phyloP scores from a whole-genome alignment of 92 coral and sea anemone species.

The Palythoa heliodiscus region DNA sequence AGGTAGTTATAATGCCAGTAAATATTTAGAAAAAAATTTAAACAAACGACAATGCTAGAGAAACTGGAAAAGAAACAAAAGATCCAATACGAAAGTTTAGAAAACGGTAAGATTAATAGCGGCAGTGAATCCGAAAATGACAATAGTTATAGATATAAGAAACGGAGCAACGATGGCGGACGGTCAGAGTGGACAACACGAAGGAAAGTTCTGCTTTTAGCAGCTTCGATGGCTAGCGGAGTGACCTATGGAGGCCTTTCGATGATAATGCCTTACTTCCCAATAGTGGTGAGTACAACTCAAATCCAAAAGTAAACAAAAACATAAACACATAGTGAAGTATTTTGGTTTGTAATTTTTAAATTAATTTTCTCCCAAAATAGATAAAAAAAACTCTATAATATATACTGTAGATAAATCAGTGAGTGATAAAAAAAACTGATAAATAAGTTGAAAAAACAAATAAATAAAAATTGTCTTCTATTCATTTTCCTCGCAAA shows the following conservation, averaged over 20 bases:
- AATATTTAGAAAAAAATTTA: neutral
- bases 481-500: no score
- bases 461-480: no score
- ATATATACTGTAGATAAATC: no score
- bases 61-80: neutral
- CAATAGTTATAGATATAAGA: neutral
- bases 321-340: no score
- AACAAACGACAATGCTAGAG: neutral
- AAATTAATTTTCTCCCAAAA: no score
- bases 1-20: no score
- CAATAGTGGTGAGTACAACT: neutral
- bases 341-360: no score
- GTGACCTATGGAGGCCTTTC: neutral
- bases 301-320: no score
- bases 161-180: neutral
- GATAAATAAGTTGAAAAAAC: no score
- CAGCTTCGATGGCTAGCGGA: neutral
- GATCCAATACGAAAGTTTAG: neutral
- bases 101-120: neutral
- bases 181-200: slow-evolving; percentile 11
- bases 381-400: no score
- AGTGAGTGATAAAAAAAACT: no score
- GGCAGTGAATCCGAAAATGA: neutral
- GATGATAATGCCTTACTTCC: neutral
- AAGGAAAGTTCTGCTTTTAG: neutral